Evolutionary conservation across 2,888 invertebrate species (phyloP), one percentile per base, ranked within the genome.

Genomic region (Ophion obscuratus): DNA sequence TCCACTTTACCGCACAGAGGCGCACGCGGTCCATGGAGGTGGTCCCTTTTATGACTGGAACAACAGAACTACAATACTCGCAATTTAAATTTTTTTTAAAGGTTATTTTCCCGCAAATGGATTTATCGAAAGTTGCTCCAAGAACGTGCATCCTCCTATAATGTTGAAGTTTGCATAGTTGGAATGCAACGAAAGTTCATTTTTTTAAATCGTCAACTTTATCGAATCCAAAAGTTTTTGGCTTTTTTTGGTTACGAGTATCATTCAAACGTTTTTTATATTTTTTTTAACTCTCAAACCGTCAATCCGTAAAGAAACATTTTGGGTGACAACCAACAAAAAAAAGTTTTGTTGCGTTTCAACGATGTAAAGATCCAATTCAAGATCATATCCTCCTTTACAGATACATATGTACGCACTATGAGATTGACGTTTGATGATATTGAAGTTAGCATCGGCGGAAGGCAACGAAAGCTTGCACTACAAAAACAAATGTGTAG

Each of bases 1-100:
- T 90, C 89, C 89, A 78, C 83, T 84, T 78, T 79, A 83, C 79
- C 74, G 84, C 84, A 85, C 88, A 86, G 61, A 67, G 88, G 85
- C 81, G 53, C 17, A 77, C 85, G 78, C 61, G 64, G 73, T 74
- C 77, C 82, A 73, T 73, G 73, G 36, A 78, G 83, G 79, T 88
- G 88, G 87, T 89, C 88, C 89, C 89, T 90, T 91, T 91, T 91
- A 90, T 88, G 87, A 88, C 67, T 83, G 80, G 73, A 82, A 76
- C 66, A 77, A 64, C 68, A 86, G 81, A 85, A 44, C 31, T 31
- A 27, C 24, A 24, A 44, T 61, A 27, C 62, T 81, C 64, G 9
- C 59, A 24, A 74, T 44, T 57, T 27, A 47, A 84, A 84, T 80
- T 81, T 76, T 82, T 82, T 84, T 79, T 84, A 86, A 83, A 77